A percentile compares a stretch with the other conserved stretches of the same genome.
These are phyloP conservation scores for Stenurella melanura DNA, from an alignment of 2,888 invertebrate species.

Conservation along the genomic window DNA sequence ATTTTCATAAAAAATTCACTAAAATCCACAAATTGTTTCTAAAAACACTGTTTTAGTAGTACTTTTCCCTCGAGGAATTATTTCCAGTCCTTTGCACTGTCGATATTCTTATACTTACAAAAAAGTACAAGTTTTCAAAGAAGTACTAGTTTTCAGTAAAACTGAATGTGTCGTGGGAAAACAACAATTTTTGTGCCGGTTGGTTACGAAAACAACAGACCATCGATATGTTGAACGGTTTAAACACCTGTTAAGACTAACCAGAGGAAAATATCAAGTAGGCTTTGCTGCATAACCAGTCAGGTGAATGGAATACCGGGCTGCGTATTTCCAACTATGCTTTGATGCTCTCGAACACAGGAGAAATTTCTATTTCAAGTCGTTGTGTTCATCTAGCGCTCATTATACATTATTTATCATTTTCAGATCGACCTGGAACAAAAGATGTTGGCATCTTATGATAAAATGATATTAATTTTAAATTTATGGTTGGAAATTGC, in stretches of 20 bases:
- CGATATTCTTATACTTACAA: background rate
- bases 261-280: conserved; percentile 46
- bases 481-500: too few relatives aligned
- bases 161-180: background rate
- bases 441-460: background rate
- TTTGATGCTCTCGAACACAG: conserved; percentile 11
- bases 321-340: conserved; percentile 42
- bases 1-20: conserved; percentile 17
- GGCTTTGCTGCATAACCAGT: conserved; percentile 51
- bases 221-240: conserved; percentile 46
- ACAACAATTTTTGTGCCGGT: conserved; percentile 31
- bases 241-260: conserved; percentile 56
- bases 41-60: background rate
- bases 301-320: conserved; percentile 54
- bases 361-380: conserved; percentile 31
- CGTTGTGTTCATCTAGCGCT: background rate
- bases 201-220: conserved; percentile 33
- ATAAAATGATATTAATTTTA: background rate
- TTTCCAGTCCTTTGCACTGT: background rate
- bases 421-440: background rate
- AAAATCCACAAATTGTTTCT: conserved; percentile 20
- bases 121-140: background rate
- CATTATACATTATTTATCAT: background rate
- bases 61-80: background rate
- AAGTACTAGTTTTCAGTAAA: conserved; percentile 1